Evolutionary conservation across 2,797 vertebrate species (phyloP), one percentile per base, ranked within the genome.

Genomic region (Pempheris klunzingeri): DNA sequence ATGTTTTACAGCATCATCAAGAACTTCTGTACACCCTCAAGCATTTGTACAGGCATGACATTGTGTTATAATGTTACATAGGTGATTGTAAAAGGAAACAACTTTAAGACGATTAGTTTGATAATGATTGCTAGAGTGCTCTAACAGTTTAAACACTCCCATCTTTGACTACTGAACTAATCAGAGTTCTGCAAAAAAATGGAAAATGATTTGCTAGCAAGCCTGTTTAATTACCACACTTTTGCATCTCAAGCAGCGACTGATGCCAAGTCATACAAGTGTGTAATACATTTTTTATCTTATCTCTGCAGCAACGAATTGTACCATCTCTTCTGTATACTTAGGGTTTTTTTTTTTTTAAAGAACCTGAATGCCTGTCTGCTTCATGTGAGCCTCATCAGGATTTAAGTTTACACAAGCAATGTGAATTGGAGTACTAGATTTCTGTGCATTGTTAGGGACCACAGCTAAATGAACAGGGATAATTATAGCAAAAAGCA

Each of bases 401-500:
- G 54, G 36, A 43, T 62, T 61, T 69, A 43, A 70, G 52, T 61
- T 76, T 53, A 57, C 28, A 49, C 43, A 72, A 38, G 28, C 8
- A 32, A 53, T 28, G 17, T 61, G 57, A 85, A 71, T 55, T 64
- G 20, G 53, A 78, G 34, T 17, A 61, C 41, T 36, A 52, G 26
- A 77, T 80, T 54, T 81, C 17, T 39, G 13, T 74, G 65, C 53
- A 50, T 44, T 62, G 41, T 47, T 50, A 20, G 80, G 34, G 34
- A 60, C 52, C 39, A 49, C 14, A 38, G 64, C 65, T 75, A 81
- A 85, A 87, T 77, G 83, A 70, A 66, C 65, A 0, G 4, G 39
- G 50, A 72, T 87, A 88, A 87, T 90, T 85, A 83, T 78, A 69
- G 78, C 58, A 90, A 83, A 83, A 78, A 69, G 46, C 26, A 32